Base-by-base conservation (phyloP, 2,113 vertebrate genomes). In the Tetrao urogallus region DNA sequence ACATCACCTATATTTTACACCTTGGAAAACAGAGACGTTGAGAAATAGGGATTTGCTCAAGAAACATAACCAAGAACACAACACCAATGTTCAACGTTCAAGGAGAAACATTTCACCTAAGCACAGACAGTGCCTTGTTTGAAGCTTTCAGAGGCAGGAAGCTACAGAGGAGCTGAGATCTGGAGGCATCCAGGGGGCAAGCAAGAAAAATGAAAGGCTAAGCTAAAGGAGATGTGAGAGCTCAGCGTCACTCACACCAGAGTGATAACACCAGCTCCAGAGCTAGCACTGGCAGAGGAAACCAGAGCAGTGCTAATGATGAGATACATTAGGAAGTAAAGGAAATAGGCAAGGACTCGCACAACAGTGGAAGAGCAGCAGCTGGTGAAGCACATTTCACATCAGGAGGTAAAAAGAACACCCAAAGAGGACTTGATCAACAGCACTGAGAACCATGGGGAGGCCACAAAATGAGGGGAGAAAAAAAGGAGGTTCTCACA, bases 371-470 rank as follows among this genome's bases (percentile, higher is more conserved):
- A 81, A 86, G 71, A 89, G 50, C 47, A 91, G 76, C 38, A 88
- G 65, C 47, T 89, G 82, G 54, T 48, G 27, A 95, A 70, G 57
- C 79, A 91, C 32, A 78, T 45, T 61, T 94, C 76, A 54, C 82
- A 69, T 57, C 61, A 81, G 75, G 80, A 92, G 52, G 52, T 64
- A 40, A 61, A 70, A 73, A 43, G 15, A 89, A 77, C 10, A n/a
- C 40, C 27, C 0, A 1, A 80, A 42, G 56, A 93, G 67, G 67
- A 64, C 38, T 85, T 89, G 75, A 89, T 91, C 63, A 85, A 38
- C 19, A 93, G 56, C 45, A 36, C 67, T 22, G 36, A 79, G 80
- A 93, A 77, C 64, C 42, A 57, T 10, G 10, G 32, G 50, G 64
- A 92, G 21, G 78, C 40, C 60, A 85, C 28, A 63, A 87, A 79